Base-by-base conservation (phyloP, 2,888 invertebrate species). In the Mythimna ferrago region DNA sequence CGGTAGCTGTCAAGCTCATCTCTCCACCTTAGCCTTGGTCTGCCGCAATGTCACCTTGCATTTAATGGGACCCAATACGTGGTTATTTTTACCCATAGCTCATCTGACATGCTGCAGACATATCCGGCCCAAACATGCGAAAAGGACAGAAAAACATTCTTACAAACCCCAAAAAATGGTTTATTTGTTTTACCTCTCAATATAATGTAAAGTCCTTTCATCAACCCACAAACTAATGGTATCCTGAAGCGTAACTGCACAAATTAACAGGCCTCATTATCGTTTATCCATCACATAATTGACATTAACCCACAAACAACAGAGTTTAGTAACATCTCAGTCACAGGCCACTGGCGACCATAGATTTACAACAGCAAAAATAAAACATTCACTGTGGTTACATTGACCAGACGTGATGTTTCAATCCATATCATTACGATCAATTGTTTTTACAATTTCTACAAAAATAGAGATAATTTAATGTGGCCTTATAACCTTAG, bases 271-370 rank as follows among this genome's bases (percentile, higher is more conserved):
- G 1, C 26, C 6, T 14, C 4, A 35, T 16, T 0, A 2, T 32
- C 11, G 11, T 26, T 32, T 44, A 80, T 66, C 51, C 56, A 66
- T 58, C 67, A 68, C 60, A 78, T 72, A 68, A 82, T 79, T 82
- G 71, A 77, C 79, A 71, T 65, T 67, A 81, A 76, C 82, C 82
- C 78, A 72, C 53, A 56, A 21, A 53, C 32, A n/a, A 14, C n/a
- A 21, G 21, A 41, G 62, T 78, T 58, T 66, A 61, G 66, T 57
- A 80, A 83, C 60, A 64, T 19, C 63, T 10, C 58, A 35, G 80
- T 80, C 66, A 80, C 80, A 83, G 66, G 26, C 80, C 80, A 80
- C 38, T 73, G 74, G 41, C 63, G 10, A 54, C 79, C 61, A 69
- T 48, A 67, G 63, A 60, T 83, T 83, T 66, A 69, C 83, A 41